These are phyloP conservation scores for Rhinichthys osculus DNA, from an alignment of 2,797 vertebrate genomes.

Conservation along the genomic window DNA sequence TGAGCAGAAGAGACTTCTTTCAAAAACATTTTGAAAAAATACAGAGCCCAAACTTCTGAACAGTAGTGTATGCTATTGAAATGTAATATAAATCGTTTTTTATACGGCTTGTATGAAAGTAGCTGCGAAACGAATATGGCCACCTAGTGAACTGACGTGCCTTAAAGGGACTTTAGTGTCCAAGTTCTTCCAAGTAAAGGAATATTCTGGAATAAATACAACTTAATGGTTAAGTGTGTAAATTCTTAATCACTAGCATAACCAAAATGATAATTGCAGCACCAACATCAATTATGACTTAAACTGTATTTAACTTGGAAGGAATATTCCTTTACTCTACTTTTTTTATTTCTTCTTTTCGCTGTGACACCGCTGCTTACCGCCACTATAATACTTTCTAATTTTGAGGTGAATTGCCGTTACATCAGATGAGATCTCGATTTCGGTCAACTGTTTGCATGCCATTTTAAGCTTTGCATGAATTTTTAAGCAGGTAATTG, in stretches of 20 bases:
- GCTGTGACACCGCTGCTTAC: not conserved
- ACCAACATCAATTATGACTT: not conserved
- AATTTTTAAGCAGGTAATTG: not conserved
- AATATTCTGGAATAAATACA: constrained; percentile 16
- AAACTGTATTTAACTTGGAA: not conserved
- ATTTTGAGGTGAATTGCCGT: not conserved
- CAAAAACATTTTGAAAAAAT: not conserved
- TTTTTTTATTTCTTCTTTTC: not conserved
- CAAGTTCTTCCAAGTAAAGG: constrained; percentile 11
- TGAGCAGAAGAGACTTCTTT: too few species aligned
- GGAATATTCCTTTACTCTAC: constrained; percentile 31
- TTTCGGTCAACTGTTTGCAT: constrained; percentile 16
- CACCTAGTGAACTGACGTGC: too few species aligned
- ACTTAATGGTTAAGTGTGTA: not conserved
- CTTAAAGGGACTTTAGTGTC: not conserved
- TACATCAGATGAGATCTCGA: not conserved
- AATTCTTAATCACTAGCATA: not conserved
- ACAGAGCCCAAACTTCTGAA: not conserved
- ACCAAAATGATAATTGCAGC: not conserved
- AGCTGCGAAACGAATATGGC: too few species aligned
- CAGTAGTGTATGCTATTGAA: not conserved
- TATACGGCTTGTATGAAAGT: too few species aligned
- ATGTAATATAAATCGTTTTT: too few species aligned
- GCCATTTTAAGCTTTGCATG: constrained; percentile 26
- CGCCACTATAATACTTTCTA: not conserved